Evolutionary conservation across 2,797 vertebrate species (phyloP).

Genomic region (Acipenser oxyrinchus): DNA sequence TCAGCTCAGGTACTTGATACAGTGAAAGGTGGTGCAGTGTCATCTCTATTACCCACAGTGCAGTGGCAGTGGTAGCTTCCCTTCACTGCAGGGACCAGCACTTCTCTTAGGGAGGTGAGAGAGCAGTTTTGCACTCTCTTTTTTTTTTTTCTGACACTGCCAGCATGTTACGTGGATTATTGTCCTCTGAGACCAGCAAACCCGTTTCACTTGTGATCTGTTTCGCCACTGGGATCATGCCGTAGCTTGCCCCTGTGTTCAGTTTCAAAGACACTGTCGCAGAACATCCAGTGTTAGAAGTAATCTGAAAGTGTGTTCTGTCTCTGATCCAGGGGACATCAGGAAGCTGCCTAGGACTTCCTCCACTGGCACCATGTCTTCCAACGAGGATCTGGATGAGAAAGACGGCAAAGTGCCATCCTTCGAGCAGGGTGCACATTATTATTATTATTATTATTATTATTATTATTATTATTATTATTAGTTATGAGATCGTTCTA

Average conservation of each 20-base stretch:
- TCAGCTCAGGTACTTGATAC: constrained; percentile 51
- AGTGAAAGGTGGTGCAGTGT: constrained; percentile 11
- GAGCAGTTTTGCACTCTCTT: too few relatives aligned
- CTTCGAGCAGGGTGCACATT: constrained; percentile 69
- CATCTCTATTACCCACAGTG: constrained; percentile 9
- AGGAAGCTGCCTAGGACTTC: constrained; percentile 63
- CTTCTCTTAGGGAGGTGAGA: not conserved
- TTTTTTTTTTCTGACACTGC: too few relatives aligned
- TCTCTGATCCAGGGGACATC: constrained; percentile 60
- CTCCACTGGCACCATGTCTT: constrained; percentile 75
- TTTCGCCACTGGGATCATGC: too few relatives aligned
- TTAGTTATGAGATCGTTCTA: too few relatives aligned
- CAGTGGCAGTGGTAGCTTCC: constrained; percentile 3
- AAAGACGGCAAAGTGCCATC: constrained; percentile 57
- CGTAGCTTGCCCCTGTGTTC: too few relatives aligned
- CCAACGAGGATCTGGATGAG: constrained; percentile 71
- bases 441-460: too few relatives aligned
- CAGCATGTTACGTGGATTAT: too few relatives aligned
- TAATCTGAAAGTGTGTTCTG: not conserved
- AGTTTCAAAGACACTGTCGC: too few relatives aligned
- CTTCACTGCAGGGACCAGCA: constrained; percentile 7
- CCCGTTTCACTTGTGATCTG: too few relatives aligned
- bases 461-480: too few relatives aligned
- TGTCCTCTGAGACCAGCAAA: too few relatives aligned
- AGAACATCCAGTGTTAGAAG: too few relatives aligned